Evolutionary conservation across 2,888 invertebrate genomes (phyloP).

Genomic region (Drosophila planitibia): DNA sequence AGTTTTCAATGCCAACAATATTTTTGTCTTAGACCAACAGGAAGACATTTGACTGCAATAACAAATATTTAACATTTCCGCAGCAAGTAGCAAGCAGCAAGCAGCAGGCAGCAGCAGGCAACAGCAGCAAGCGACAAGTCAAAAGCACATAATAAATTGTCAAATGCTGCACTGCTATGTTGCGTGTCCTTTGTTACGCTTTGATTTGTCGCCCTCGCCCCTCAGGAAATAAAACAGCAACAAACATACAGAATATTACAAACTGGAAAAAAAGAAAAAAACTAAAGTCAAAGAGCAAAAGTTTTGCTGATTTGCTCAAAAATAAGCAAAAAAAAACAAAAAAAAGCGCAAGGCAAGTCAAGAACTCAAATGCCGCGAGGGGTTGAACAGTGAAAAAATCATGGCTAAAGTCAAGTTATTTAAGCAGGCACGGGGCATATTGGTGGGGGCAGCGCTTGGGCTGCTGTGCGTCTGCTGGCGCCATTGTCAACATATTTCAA

Average conservation of each 20-base stretch:
- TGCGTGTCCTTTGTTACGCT: conserved; percentile 66
- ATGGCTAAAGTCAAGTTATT: conserved; percentile 27
- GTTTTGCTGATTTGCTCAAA: conserved; percentile 73
- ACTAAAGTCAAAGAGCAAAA: conserved; percentile 43
- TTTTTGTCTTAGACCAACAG: conserved; percentile 67
- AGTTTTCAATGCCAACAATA: conserved; percentile 70
- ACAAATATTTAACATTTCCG: conserved; percentile 83
- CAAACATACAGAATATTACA: conserved; percentile 2
- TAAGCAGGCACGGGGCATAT: neutral
- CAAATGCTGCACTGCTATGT: conserved; percentile 69
- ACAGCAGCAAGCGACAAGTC: conserved; percentile 41
- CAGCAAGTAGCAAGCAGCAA: conserved; percentile 44
- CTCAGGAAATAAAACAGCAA: conserved; percentile 47
- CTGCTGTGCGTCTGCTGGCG: conserved; percentile 52
- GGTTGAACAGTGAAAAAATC: conserved; percentile 55
- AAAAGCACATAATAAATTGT: conserved; percentile 73
- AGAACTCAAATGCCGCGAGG: conserved; percentile 76
- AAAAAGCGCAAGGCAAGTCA: conserved; percentile 56
- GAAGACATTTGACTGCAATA: conserved; percentile 80
- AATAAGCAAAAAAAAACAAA: conserved; percentile 29
- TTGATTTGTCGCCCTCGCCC: conserved; percentile 67
- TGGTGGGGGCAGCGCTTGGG: conserved; percentile 8
- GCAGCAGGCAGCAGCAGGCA: neutral
- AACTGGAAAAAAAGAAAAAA: conserved; percentile 28
- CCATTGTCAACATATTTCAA: conserved; percentile 81